phyloP scores from a whole-genome alignment of 2,113 vertebrate species.

The Pyxicephalus adspersus region DNA sequence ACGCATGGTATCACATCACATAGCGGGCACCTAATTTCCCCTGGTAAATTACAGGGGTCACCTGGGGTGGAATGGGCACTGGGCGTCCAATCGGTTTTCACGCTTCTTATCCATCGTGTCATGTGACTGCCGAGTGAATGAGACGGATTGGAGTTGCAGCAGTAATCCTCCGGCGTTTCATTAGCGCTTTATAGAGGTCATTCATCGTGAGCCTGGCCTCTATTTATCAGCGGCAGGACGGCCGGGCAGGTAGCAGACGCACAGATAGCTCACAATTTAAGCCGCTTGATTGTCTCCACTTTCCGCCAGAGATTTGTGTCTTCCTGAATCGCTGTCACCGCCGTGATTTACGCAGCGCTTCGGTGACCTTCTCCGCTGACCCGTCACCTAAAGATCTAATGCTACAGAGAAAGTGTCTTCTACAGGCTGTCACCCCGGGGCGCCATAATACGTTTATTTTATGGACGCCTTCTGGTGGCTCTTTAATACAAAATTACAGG shows the following conservation, averaged over 20 bases:
- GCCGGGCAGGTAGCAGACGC: slow-evolving; percentile 28
- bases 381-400: background rate
- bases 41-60: background rate
- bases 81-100: background rate
- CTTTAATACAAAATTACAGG: too few species aligned
- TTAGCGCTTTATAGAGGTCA: slow-evolving; percentile 53
- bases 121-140: slow-evolving; percentile 27
- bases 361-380: slow-evolving; percentile 4
- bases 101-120: background rate
- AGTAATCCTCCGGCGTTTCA: slow-evolving; percentile 28
- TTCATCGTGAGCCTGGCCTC: slow-evolving; percentile 14
- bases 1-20: too few species aligned
- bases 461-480: too few species aligned
- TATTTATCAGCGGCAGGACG: slow-evolving; percentile 32
- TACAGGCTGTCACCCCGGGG: too few species aligned
- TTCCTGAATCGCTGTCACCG: slow-evolving; percentile 6
- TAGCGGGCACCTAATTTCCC: background rate
- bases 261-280: slow-evolving; percentile 37
- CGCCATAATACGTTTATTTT: too few species aligned
- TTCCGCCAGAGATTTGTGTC: slow-evolving; percentile 9
- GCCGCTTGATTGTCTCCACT: background rate
- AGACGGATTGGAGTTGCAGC: slow-evolving; percentile 15
- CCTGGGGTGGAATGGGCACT: background rate
- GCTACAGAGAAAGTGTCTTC: too few species aligned
- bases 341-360: slow-evolving; percentile 1